These are phyloP conservation scores for Danio jaintianensis DNA, from an alignment of 2,797 vertebrate genomes.

Conservation along the genomic window DNA sequence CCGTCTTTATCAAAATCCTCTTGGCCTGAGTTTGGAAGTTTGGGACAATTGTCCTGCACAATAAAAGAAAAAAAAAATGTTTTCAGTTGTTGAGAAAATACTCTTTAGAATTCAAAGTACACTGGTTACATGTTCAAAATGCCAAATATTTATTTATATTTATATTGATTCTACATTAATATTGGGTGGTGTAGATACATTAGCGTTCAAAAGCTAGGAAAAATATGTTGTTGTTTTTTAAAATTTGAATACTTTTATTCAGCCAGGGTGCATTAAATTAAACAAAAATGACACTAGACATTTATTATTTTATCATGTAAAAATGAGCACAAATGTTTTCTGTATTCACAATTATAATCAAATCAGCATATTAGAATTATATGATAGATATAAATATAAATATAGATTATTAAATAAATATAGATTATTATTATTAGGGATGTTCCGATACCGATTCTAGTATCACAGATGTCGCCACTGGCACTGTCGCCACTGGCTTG, in stretches of 20 bases:
- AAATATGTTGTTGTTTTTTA: not conserved
- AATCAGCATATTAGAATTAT: not conserved
- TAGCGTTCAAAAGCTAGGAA: not conserved
- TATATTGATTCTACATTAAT: not conserved
- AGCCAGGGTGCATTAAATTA: not conserved
- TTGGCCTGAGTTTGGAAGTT: conserved; percentile 95
- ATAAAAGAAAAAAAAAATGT: not conserved
- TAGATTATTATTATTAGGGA: too few relatives aligned
- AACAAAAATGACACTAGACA: not conserved
- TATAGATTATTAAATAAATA: too few relatives aligned
- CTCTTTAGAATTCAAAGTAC: not conserved
- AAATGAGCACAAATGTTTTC: not conserved
- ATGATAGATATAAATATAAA: too few relatives aligned
- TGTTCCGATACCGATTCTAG: too few relatives aligned
- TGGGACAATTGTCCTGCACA: conserved; percentile 94
- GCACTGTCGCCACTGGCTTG: too few relatives aligned
- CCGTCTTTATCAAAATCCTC: conserved; percentile 98
- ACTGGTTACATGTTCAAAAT: not conserved
- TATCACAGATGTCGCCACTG: too few relatives aligned
- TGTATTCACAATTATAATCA: not conserved
- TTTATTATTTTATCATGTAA: not conserved
- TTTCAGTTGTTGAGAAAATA: not conserved
- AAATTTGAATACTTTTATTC: not conserved
- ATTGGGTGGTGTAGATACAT: not conserved
- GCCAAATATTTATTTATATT: not conserved